These are phyloP conservation scores for Hyperoodon ampullatus DNA, from an alignment of 2,113 vertebrate genomes.

Conservation along the genomic window DNA sequence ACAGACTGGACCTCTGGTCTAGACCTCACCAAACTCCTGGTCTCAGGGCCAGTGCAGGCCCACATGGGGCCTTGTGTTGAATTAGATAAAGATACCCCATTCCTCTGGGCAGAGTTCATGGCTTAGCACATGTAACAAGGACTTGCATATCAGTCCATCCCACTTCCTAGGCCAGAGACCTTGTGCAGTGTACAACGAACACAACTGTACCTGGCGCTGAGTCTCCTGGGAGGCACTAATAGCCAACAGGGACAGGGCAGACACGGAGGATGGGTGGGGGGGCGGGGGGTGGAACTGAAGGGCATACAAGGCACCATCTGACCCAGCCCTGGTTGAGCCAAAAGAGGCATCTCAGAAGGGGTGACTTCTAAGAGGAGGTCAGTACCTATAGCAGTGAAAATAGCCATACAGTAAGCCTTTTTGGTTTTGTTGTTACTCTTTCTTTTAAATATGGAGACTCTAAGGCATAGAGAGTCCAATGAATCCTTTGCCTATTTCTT, in stretches of 20 bases:
- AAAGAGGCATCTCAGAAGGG: background rate
- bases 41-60: background rate
- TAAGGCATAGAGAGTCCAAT: background rate
- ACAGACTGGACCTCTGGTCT: background rate
- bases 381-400: background rate
- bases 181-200: background rate
- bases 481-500: slow-evolving; percentile 38
- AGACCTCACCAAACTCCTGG: background rate
- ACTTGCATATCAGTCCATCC: background rate
- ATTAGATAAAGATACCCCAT: background rate
- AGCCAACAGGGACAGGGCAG: background rate
- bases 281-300: background rate
- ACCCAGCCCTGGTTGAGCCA: background rate
- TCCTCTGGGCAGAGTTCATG: background rate
- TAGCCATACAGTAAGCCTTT: background rate
- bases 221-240: background rate
- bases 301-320: background rate
- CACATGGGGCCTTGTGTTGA: background rate
- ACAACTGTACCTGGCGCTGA: background rate
- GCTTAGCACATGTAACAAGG: background rate
- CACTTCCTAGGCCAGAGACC: background rate
- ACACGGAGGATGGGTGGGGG: accelerated
- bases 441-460: slow-evolving; percentile 7
- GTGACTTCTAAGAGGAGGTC: too few species aligned
- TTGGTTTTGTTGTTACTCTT: background rate